Evolutionary conservation across 1,140 invertebrate genomes (phyloP).

Genomic region (Harpegnathos saltator): DNA sequence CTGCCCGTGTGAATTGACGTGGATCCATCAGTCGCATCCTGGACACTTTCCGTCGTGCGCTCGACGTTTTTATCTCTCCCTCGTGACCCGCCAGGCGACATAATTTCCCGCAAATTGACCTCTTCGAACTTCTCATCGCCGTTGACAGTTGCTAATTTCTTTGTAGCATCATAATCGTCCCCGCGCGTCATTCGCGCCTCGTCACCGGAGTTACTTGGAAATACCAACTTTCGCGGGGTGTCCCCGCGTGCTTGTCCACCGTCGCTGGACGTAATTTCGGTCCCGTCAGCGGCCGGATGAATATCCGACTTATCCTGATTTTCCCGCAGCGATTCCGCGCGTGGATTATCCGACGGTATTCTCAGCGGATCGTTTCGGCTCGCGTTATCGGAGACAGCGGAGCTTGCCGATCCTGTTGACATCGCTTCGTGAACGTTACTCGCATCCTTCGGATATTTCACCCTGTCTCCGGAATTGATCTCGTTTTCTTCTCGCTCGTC

Average conservation of each 20-base stretch:
- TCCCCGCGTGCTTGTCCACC: background rate
- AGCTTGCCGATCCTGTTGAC: background rate
- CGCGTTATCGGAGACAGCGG: background rate
- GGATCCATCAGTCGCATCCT: background rate
- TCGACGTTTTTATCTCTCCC: background rate
- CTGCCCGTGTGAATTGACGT: background rate
- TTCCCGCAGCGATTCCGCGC: background rate
- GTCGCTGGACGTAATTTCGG: background rate
- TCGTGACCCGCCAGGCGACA: background rate
- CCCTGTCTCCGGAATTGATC: background rate
- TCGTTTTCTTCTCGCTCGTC: background rate
- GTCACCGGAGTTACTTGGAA: background rate
- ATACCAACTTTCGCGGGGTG: background rate
- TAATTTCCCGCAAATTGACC: background rate
- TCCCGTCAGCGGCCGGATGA: background rate
- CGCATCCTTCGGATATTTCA: background rate
- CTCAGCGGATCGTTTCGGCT: background rate
- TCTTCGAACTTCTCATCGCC: background rate
- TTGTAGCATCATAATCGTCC: background rate
- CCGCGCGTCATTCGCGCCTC: background rate
- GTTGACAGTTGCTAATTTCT: background rate
- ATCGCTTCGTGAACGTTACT: background rate
- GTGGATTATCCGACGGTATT: background rate
- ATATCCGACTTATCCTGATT: background rate
- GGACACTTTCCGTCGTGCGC: background rate